Evolutionary conservation across 2,888 invertebrate species (phyloP).

Genomic region (Mimumesa dahlbomi): DNA sequence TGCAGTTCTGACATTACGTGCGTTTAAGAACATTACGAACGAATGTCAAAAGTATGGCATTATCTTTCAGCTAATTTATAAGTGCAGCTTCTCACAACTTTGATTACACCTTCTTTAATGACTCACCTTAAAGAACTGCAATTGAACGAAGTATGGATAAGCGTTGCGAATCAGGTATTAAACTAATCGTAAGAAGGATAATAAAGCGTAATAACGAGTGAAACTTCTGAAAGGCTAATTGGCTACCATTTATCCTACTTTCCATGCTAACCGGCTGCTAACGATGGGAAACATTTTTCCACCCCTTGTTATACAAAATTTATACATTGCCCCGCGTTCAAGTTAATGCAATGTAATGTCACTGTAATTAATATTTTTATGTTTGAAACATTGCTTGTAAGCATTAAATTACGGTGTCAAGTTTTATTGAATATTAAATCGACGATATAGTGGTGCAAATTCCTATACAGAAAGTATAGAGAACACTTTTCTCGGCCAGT

Average conservation of each 20-base stretch:
- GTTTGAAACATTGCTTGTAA: too few species aligned
- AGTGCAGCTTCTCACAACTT: neutral
- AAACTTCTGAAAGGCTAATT: conserved; percentile 44
- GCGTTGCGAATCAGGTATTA: neutral
- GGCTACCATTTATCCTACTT: neutral
- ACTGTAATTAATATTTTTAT: too few species aligned
- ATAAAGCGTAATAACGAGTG: neutral
- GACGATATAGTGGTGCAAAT: too few species aligned
- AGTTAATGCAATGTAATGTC: too few species aligned
- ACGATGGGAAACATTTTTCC: neutral
- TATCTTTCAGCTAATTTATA: neutral
- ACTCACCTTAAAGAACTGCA: neutral
- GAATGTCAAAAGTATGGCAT: neutral
- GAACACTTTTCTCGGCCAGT: too few species aligned
- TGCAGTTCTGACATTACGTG: neutral
- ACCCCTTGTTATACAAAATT: neutral
- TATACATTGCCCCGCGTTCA: too few species aligned
- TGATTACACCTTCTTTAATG: neutral
- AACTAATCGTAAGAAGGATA: neutral
- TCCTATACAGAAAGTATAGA: too few species aligned
- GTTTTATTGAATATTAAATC: too few species aligned
- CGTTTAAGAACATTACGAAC: neutral
- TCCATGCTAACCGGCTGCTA: neutral
- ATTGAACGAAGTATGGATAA: neutral
- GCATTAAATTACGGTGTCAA: too few species aligned